These are phyloP conservation scores for Ophthalmolycus amberensis DNA, from an alignment of 2,113 vertebrate genomes.

Conservation along the genomic window DNA sequence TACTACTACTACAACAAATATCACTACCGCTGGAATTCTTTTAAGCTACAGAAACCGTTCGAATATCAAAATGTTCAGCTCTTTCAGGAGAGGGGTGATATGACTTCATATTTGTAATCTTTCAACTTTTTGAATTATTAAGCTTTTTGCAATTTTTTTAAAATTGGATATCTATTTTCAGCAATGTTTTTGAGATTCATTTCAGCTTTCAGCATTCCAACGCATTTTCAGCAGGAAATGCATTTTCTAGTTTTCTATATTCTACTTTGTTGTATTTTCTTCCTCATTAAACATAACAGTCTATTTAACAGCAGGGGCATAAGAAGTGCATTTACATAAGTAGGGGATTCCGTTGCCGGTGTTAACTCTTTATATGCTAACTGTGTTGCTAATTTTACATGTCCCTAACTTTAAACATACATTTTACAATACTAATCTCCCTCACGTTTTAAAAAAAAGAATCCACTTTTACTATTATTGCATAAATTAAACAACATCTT, in stretches of 20 bases:
- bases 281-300: background rate
- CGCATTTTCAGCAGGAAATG: too few relatives aligned
- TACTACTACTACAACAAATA: too few relatives aligned
- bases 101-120: too few relatives aligned
- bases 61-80: too few relatives aligned
- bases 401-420: background rate
- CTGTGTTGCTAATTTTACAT: background rate
- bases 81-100: too few relatives aligned
- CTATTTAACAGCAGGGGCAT: background rate
- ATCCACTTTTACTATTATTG: background rate
- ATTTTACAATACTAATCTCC: fast-evolving
- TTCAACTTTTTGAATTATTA: too few relatives aligned
- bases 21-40: too few relatives aligned
- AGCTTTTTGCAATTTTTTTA: too few relatives aligned
- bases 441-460: fast-evolving
- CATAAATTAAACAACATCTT: background rate
- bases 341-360: background rate
- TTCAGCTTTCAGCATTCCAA: too few relatives aligned
- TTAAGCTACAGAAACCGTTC: too few relatives aligned
- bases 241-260: background rate
- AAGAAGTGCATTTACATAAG: background rate
- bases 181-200: too few relatives aligned
- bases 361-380: background rate
- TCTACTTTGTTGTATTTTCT: background rate
- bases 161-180: too few relatives aligned